Percentiles rank a stretch among this genome's conserved stretches.
phyloP scores from a whole-genome alignment of 1,140 invertebrate species.

The Leptinotarsa undecemlineata region DNA sequence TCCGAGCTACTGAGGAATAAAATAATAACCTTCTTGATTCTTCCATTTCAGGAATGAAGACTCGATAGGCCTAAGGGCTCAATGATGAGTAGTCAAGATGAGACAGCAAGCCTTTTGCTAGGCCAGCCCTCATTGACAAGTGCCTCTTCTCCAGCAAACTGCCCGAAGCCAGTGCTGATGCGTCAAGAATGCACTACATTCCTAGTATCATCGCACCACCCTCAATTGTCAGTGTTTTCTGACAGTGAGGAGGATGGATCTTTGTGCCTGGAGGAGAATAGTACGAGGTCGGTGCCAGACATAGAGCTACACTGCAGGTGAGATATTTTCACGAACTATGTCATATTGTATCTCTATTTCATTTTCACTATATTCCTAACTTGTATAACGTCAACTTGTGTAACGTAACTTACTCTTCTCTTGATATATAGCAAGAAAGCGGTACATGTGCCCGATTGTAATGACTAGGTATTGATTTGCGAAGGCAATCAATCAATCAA shows the following conservation, averaged over 20 bases:
- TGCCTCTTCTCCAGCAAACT: slow-evolving; percentile 54
- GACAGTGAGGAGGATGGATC: slow-evolving; percentile 78
- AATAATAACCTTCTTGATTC: background rate
- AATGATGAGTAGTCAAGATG: slow-evolving; percentile 69
- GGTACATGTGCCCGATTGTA: too few relatives aligned
- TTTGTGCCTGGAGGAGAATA: slow-evolving; percentile 65
- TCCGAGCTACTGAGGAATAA: too few relatives aligned
- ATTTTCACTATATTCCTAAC: background rate
- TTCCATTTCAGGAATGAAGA: slow-evolving; percentile 37
- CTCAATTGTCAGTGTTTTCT: slow-evolving; percentile 75
- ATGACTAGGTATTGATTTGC: too few relatives aligned
- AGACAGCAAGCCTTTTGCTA: slow-evolving; percentile 76
- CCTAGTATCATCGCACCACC: slow-evolving; percentile 68
- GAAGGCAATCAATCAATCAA: too few relatives aligned
- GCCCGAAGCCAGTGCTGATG: slow-evolving; percentile 75
- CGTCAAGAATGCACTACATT: slow-evolving; percentile 80
- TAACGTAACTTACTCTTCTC: background rate
- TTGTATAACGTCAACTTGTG: background rate
- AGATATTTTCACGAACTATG: background rate
- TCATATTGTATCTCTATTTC: background rate
- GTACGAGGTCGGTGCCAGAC: slow-evolving; percentile 84
- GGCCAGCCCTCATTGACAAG: slow-evolving; percentile 60
- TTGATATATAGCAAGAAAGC: too few relatives aligned
- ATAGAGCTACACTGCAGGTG: slow-evolving; percentile 81
- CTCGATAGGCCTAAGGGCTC: slow-evolving; percentile 33